Conservation (phyloP, 2,113 vertebrate genomes). For the Mugil cephalus region DNA sequence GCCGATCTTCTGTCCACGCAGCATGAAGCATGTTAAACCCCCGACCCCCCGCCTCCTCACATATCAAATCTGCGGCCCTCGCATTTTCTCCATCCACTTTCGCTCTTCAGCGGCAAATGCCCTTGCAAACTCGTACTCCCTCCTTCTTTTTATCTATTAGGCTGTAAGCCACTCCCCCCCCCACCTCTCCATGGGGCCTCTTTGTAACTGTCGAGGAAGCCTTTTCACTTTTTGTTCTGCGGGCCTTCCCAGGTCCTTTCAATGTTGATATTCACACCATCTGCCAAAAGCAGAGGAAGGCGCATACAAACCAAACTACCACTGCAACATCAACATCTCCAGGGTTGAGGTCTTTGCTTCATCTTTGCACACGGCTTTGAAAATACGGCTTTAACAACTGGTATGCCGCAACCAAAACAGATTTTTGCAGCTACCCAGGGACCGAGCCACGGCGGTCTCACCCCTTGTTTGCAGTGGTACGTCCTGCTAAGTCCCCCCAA, state of each 20-base stretch:
- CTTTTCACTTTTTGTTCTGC: constrained; percentile 94
- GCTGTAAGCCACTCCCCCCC: constrained; percentile 71
- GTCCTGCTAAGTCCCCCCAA: constrained; percentile 82
- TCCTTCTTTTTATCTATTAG: constrained; percentile 82
- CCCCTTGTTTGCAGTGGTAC: constrained; percentile 87
- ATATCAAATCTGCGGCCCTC: constrained; percentile 82
- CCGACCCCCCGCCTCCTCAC: constrained; percentile 76
- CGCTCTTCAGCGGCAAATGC: constrained; percentile 67
- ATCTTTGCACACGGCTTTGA: constrained; percentile 34
- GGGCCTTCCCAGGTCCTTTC: constrained; percentile 91
- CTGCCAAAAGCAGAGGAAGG: constrained; percentile 87
- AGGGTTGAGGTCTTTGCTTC: constrained; percentile 38
- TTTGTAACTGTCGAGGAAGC: constrained; percentile 90
- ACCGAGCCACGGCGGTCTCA: constrained; percentile 37
- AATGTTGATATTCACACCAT: constrained; percentile 93
- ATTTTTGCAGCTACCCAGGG: constrained; percentile 48
- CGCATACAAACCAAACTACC: constrained; percentile 74
- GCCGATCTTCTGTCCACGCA: constrained; percentile 79
- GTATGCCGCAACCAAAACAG: constrained; percentile 52
- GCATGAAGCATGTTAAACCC: constrained; percentile 76
- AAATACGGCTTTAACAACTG: constrained; percentile 57
- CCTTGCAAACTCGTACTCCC: constrained; percentile 79
- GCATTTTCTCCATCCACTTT: constrained; percentile 81
- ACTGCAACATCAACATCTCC: constrained; percentile 58
- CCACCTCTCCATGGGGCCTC: constrained; percentile 86